Conservation (phyloP, 2,888 invertebrate species). For the Drosophila putrida region DNA sequence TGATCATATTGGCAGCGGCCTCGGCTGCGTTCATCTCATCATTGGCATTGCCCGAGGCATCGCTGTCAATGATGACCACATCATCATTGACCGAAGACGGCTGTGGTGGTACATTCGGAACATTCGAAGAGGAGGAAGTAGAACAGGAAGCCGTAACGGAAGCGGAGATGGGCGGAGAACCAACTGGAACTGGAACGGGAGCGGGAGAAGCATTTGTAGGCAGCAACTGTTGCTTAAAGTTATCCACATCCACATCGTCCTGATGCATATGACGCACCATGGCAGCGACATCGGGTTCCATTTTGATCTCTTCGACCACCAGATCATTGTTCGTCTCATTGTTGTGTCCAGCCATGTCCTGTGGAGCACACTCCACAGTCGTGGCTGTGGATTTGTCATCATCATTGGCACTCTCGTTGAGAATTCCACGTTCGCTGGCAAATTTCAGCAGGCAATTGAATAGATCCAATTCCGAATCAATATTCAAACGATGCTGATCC, state of each 20-base stretch:
- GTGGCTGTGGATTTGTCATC: conserved; percentile 14
- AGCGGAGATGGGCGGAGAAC: not conserved
- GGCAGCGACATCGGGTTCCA: conserved; percentile 83
- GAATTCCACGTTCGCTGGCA: conserved; percentile 87
- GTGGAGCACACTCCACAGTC: conserved; percentile 34
- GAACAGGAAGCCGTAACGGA: conserved; percentile 4
- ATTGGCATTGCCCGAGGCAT: conserved; percentile 64
- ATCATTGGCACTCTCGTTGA: conserved; percentile 61
- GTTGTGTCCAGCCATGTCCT: conserved; percentile 48
- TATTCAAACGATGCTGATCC: conserved; percentile 90
- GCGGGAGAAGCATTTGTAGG: conserved; percentile 13
- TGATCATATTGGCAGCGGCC: conserved; percentile 69
- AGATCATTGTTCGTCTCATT: conserved; percentile 42
- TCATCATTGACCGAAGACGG: conserved; percentile 59
- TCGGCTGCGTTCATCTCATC: conserved; percentile 57
- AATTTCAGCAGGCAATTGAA: conserved; percentile 91
- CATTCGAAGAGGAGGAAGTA: conserved; percentile 29
- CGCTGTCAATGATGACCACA: conserved; percentile 82
- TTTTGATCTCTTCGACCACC: conserved; percentile 81
- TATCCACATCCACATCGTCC: conserved; percentile 65
- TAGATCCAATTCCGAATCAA: conserved; percentile 91
- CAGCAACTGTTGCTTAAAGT: conserved; percentile 24
- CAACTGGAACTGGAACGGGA: no score
- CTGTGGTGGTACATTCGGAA: not conserved
- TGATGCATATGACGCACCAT: conserved; percentile 79